Conservation (phyloP, 2,113 vertebrate species). For the Malaclemys terrapin region DNA sequence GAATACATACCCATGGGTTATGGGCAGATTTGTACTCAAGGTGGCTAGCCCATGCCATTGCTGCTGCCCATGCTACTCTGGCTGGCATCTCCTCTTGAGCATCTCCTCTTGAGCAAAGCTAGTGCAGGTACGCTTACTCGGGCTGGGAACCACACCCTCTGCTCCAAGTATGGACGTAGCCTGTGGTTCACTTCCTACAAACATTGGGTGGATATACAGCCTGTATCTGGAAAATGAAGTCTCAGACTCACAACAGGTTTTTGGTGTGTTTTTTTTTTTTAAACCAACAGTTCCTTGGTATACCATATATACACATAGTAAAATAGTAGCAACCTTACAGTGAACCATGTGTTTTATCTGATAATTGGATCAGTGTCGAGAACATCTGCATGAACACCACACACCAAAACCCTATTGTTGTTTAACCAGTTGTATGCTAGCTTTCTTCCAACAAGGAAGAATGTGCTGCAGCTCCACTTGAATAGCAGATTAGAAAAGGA, state of each 20-base stretch:
- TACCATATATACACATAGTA: neutral
- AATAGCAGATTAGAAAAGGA: neutral
- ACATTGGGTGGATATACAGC: neutral
- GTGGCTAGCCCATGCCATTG: neutral
- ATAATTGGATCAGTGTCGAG: neutral
- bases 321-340: neutral
- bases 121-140: neutral
- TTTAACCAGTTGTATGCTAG: too few species aligned
- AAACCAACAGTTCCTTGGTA: neutral
- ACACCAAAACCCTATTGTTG: neutral
- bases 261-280: neutral
- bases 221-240: accelerated
- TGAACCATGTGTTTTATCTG: neutral
- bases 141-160: neutral
- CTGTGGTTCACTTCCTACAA: neutral
- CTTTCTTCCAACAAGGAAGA: neutral
- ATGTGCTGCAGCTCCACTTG: neutral
- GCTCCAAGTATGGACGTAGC: neutral
- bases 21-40: neutral
- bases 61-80: neutral
- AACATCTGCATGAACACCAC: neutral
- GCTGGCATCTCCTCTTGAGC: too few species aligned
- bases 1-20: neutral
- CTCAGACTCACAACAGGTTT: neutral
- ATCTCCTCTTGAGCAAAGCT: too few species aligned